Conservation (phyloP, 2,113 vertebrate genomes). For the Ptychochromis oligacanthus region DNA sequence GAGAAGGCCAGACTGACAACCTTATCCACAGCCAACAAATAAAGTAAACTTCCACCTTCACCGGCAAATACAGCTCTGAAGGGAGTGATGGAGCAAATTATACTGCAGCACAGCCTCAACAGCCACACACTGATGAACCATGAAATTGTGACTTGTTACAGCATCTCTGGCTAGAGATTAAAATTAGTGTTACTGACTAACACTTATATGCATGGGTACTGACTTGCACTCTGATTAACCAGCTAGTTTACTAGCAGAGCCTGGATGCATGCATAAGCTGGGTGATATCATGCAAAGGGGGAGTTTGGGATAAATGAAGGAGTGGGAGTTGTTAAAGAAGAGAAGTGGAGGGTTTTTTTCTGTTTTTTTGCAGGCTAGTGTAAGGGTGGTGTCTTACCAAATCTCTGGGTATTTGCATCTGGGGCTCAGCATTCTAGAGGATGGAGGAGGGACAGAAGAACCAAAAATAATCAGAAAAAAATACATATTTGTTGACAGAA, state of each 20-base stretch:
- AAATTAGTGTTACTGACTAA: constrained; percentile 29
- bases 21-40: constrained; percentile 32
- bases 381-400: constrained; percentile 72
- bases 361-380: constrained; percentile 14
- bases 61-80: constrained; percentile 33
- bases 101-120: constrained; percentile 11
- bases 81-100: constrained; percentile 45
- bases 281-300: constrained; percentile 3
- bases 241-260: constrained; percentile 3
- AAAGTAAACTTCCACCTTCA: constrained; percentile 14
- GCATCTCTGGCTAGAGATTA: constrained; percentile 31
- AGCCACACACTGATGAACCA: constrained; percentile 33
- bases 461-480: constrained; percentile 39
- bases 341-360: neutral
- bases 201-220: neutral
- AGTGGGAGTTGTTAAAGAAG: neutral
- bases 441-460: constrained; percentile 45
- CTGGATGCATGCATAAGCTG: neutral
- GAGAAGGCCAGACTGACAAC: constrained; percentile 36
- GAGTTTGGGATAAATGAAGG: neutral
- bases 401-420: constrained; percentile 72
- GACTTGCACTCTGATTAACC: constrained; percentile 36
- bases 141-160: constrained; percentile 45
- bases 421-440: constrained; percentile 72
- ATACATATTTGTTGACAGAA: neutral